Base-by-base conservation (phyloP, 2,113 vertebrate genomes). In the Nyctibius bracteatus region DNA sequence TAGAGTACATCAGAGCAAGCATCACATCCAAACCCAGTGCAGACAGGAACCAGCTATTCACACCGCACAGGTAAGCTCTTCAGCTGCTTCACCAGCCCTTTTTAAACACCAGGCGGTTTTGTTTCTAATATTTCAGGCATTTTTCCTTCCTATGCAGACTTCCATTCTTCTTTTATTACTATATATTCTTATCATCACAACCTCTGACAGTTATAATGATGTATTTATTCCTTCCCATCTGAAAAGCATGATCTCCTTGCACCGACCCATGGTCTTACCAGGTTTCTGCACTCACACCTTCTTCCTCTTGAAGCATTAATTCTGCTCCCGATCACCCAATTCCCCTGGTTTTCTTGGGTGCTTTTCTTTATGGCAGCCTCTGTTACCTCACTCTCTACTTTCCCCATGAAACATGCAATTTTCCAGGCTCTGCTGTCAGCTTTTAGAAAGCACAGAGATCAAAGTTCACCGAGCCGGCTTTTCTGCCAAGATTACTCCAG, bases 11-110 rank as follows among this genome's bases (percentile, higher is more conserved):
- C 8, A 9, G 67, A 31, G 46, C 11, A 61, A 44, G 54, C 25
- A 22, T 31, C 37, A 3, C 6, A 0, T 28, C 33, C 27, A 19
- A 44, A 18, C 14, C 46, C 14, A 3, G 39, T 6, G 18, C 19
- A 15, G 46, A 23, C 2, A 1, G 23, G 39, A 44, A 22, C 6
- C 18, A 20, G 27, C 6, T 43, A 9, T 8, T 51, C 44, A 1
- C 4, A 15, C 20, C 54, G 12, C 33, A 3, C 17, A 6, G 54
- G 46, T 7, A 2, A 27, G 28, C 8, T 22, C 1, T 6, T n/a
- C 12, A 1, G 12, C 30, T 43, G 44, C 73, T 59, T 13, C 73
- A 5, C 46, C 2, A 28, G 19, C 19, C 47, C 8, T 47, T 33
- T 43, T 52, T 23, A 37, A 46, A 37, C 39, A 19, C 55, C 1